Percentiles rank a stretch among this genome's conserved stretches.
phyloP scores from a whole-genome alignment of 1,140 invertebrate species.

The Carposina sasakii region DNA sequence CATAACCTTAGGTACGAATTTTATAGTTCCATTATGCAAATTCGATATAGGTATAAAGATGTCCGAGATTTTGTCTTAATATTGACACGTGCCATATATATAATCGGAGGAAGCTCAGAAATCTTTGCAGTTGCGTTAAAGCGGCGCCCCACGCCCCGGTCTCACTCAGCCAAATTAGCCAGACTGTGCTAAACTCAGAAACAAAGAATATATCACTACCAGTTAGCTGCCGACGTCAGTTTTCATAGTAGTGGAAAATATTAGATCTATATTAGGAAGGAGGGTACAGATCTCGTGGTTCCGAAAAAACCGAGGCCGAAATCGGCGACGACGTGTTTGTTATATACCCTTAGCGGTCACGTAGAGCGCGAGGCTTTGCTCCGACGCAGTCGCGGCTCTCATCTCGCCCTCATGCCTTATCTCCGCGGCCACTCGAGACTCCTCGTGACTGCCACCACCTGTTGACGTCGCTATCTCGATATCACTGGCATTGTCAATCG shows the following conservation, averaged over 20 bases:
- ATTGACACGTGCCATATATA: constrained; percentile 40
- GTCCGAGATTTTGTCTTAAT: constrained; percentile 19
- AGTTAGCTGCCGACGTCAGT: constrained; percentile 21
- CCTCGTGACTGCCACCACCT: constrained; percentile 39
- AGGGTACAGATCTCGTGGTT: constrained; percentile 18
- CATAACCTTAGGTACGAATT: too few species aligned
- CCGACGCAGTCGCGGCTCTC: constrained; percentile 20
- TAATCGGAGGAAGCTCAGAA: constrained; percentile 23
- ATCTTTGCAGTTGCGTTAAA: constrained; percentile 27
- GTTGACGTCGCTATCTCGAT: constrained; percentile 23
- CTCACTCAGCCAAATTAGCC: not conserved
- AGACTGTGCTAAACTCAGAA: constrained; percentile 25
- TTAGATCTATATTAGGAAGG: constrained; percentile 11
- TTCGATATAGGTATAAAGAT: constrained; percentile 24
- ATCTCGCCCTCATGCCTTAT: constrained; percentile 51
- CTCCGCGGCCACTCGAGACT: constrained; percentile 30
- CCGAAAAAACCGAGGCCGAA: constrained; percentile 29
- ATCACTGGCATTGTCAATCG: constrained; percentile 28
- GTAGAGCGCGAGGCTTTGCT: constrained; percentile 26
- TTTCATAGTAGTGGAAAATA: constrained; percentile 12
- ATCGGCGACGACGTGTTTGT: too few species aligned
- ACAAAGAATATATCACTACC: too few species aligned
- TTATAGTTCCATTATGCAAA: constrained; percentile 23
- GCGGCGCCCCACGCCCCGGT: not conserved
- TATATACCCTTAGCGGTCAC: constrained; percentile 39